Percentiles rank a stretch among this genome's conserved stretches.
These are phyloP conservation scores for Oncorhynchus mykiss DNA, from an alignment of 2,113 vertebrate genomes.

Conservation along the genomic window DNA sequence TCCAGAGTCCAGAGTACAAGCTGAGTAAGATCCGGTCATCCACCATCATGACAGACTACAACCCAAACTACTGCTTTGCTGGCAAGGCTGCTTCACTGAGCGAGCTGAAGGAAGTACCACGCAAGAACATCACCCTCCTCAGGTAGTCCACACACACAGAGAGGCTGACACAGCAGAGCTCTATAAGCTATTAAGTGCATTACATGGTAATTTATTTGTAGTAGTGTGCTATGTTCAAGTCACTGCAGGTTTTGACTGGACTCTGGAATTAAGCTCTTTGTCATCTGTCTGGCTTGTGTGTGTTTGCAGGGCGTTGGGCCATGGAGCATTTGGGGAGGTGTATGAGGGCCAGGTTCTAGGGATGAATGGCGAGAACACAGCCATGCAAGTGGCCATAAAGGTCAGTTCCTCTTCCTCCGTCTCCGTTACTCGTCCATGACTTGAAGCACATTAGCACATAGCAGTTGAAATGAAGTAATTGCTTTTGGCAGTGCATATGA, in stretches of 20 bases:
- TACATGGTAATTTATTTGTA: background rate
- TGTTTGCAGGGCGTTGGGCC: conserved; percentile 82
- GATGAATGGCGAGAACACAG: conserved; percentile 78
- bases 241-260: background rate
- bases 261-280: background rate
- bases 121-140: conserved; percentile 88
- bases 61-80: conserved; percentile 90
- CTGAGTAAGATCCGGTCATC: conserved; percentile 89
- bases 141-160: conserved; percentile 63
- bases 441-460: background rate
- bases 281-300: background rate
- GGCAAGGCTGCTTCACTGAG: conserved; percentile 80
- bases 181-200: background rate
- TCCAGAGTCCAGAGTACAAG: conserved; percentile 87
- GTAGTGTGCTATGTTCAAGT: background rate
- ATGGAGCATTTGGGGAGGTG: conserved; percentile 89
- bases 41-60: conserved; percentile 89
- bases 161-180: background rate
- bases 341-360: conserved; percentile 88
- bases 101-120: conserved; percentile 87
- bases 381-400: conserved; percentile 90
- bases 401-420: conserved; percentile 65
- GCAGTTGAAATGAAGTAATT: no score
- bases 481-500: no score
- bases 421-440: conserved; percentile 16